phyloP scores from a whole-genome alignment of 2,888 invertebrate genomes.

The Scaptodrosophila latifasciaeformis region DNA sequence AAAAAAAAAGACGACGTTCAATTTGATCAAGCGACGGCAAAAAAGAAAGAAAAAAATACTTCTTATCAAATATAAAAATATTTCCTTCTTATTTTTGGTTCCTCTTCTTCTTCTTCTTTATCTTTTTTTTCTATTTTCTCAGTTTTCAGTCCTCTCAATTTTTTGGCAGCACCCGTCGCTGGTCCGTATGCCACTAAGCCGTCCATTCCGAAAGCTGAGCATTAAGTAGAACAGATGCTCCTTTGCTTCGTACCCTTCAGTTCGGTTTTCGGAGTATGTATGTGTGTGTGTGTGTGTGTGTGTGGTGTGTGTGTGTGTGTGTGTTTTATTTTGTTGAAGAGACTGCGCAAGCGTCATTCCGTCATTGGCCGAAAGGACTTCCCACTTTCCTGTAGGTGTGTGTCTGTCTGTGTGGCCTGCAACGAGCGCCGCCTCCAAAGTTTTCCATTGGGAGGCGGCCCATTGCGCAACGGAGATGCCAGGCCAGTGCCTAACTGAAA shows the following conservation, averaged over 20 bases:
- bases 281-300: not conserved
- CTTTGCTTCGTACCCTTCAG: conserved; percentile 10
- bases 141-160: not conserved
- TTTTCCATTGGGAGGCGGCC: conserved; percentile 60
- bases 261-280: conserved; percentile 6
- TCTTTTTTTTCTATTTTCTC: too few species aligned
- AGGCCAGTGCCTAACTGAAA: conserved; percentile 19
- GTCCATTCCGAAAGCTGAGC: conserved; percentile 53
- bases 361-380: conserved; percentile 49
- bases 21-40: not conserved
- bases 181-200: conserved; percentile 48
- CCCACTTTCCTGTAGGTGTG: conserved; percentile 46
- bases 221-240: conserved; percentile 47
- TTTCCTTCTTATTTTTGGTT: too few species aligned
- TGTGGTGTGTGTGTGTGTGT: not conserved
- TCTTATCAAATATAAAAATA: not conserved
- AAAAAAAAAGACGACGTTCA: too few species aligned
- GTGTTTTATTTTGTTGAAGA: not conserved
- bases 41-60: too few species aligned
- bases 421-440: conserved; percentile 52
- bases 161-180: not conserved
- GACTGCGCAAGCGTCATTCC: conserved; percentile 34
- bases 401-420: conserved; percentile 14
- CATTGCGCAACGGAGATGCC: conserved; percentile 27
- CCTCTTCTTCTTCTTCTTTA: too few species aligned